Evolutionary conservation across 2,113 vertebrate species (phyloP), one percentile per base, ranked within the genome.

Genomic region (Ictidomys tridecemlineatus): DNA sequence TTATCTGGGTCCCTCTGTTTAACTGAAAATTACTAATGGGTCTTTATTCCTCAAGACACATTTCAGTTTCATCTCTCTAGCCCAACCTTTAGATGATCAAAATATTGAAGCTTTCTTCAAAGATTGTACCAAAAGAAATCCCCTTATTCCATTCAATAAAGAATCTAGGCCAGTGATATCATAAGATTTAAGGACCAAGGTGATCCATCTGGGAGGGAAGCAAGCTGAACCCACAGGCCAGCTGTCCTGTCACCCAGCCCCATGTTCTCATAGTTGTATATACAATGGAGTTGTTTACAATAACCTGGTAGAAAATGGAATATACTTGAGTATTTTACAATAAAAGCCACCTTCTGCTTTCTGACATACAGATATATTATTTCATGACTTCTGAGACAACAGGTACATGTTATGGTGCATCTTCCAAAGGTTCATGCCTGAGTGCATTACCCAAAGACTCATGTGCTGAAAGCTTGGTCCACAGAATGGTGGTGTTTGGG

Each of bases 61-160:
- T 95, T 79, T 65, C 24, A 17, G 34, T 61, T 89, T 82, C 48
- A 30, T 72, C 80, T 72, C 80, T 94, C 48, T 70, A 37, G n/a
- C 56, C 30, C 42, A 82, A 67, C 5, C 39, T 63, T 8, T 4
- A 0, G 32, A 39, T n/a, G 26, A 13, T n/a, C 80, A 32, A 93
- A 88, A n/a, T 37, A 58, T 76, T 88, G 77, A 45, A 90, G 51
- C 32, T 42, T 76, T 51, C 85, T 74, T 85, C 80, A 39, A 79
- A 61, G 32, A 70, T 11, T 9, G 37, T 56, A 77, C 56, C 26
- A 39, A 73, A 93, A 82, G 11, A 94, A 93, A 86, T 11, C 1
- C 18, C 51, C 48, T 69, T 37, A 83, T 37, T 82, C 86, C 8
- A 74, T 42, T 78, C 28, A 37, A 17, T 70, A 77, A n/a, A 67